phyloP scores from a whole-genome alignment of 2,888 invertebrate genomes.

The Tromatobia lineatoria region DNA sequence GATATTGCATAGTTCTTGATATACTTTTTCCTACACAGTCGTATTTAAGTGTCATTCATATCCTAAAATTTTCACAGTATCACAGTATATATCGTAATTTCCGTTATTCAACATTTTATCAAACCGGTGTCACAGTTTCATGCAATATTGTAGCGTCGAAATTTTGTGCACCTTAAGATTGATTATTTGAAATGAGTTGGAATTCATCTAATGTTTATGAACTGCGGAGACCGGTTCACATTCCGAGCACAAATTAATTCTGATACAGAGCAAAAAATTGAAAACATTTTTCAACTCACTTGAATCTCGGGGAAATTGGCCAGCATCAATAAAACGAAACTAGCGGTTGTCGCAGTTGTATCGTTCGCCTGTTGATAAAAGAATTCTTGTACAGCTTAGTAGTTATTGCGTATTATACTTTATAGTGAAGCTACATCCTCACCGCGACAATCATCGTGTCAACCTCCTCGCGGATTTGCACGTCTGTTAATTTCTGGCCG shows the following conservation, averaged over 20 bases:
- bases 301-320: slow-evolving; percentile 74
- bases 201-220: too few relatives aligned
- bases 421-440: slow-evolving; percentile 73
- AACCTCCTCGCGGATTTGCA: slow-evolving; percentile 87
- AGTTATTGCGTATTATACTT: neutral
- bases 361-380: slow-evolving; percentile 72
- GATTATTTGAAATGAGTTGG: too few relatives aligned
- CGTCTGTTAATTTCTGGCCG: slow-evolving; percentile 86
- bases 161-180: too few relatives aligned
- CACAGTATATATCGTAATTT: too few relatives aligned
- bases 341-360: slow-evolving; percentile 73
- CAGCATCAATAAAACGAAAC: slow-evolving; percentile 73
- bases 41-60: neutral
- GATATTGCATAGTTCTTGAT: slow-evolving; percentile 83
- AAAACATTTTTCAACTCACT: slow-evolving; percentile 61
- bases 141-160: too few relatives aligned
- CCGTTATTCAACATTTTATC: neutral
- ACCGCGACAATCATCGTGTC: slow-evolving; percentile 87
- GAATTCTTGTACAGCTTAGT: slow-evolving; percentile 84
- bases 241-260: too few relatives aligned
- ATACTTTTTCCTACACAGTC: slow-evolving; percentile 80
- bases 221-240: too few relatives aligned
- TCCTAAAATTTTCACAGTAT: neutral
- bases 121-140: too few relatives aligned
- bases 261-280: too few relatives aligned